Evolutionary conservation across 2,888 invertebrate species (phyloP).

Genomic region (Pristionchus entomophagus): DNA sequence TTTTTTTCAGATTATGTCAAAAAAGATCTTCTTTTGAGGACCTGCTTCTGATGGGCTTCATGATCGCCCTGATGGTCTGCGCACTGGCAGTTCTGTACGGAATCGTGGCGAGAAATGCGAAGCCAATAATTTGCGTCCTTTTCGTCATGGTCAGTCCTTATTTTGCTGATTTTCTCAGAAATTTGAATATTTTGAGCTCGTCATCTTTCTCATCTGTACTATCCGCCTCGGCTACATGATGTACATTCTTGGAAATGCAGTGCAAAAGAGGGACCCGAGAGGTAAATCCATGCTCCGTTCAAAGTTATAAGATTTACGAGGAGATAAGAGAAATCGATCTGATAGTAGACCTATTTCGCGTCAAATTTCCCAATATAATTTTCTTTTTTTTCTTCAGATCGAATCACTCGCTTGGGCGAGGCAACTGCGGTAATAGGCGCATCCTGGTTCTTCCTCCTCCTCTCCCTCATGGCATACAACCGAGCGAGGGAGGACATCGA

Average conservation of each 20-base stretch:
- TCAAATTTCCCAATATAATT: no score
- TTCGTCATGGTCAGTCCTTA: not conserved
- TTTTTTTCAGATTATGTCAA: not conserved
- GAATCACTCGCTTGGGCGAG: not conserved
- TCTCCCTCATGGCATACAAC: constrained; percentile 25
- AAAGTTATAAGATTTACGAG: no score
- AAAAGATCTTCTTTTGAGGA: not conserved
- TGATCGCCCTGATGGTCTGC: not conserved
- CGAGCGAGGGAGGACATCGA: constrained; percentile 28
- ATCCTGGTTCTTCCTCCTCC: constrained; percentile 39
- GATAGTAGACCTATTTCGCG: no score
- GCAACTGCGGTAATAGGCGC: not conserved
- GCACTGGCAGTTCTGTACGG: not conserved
- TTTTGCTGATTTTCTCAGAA: not conserved
- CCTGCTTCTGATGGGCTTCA: not conserved
- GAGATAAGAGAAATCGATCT: no score
- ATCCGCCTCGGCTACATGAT: not conserved
- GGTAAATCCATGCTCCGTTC: no score
- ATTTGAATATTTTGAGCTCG: not conserved
- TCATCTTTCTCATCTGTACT: constrained; percentile 29
- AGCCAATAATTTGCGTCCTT: not conserved
- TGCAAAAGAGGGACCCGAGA: not conserved
- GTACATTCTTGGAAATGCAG: not conserved
- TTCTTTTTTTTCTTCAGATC: no score
- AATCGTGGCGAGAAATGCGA: not conserved